Percentiles rank a stretch among this genome's conserved stretches.
These are phyloP conservation scores for Cichlasoma orientale DNA, from an alignment of 2,797 vertebrate genomes.

Conservation along the genomic window DNA sequence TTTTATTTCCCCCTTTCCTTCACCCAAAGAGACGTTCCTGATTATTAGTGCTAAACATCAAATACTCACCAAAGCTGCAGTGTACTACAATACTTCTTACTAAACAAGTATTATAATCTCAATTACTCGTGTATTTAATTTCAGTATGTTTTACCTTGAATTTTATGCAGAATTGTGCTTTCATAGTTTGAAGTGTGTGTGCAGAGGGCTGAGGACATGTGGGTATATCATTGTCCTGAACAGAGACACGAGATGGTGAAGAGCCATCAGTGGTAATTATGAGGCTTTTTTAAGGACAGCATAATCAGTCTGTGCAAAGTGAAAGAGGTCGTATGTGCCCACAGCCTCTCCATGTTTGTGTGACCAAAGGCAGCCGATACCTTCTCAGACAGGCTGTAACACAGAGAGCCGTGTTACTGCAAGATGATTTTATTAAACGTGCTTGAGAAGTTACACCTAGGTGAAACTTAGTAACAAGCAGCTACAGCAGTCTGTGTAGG, in stretches of 20 bases:
- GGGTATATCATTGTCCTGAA: background rate
- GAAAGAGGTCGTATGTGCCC: background rate
- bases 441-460: background rate
- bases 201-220: background rate
- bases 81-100: background rate
- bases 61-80: accelerated
- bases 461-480: background rate
- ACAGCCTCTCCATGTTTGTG: background rate
- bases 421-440: background rate
- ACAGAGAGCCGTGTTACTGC: background rate
- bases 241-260: background rate
- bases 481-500: background rate
- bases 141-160: background rate
- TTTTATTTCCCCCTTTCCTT: background rate
- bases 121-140: background rate
- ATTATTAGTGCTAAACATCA: background rate
- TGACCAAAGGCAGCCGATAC: background rate
- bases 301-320: background rate
- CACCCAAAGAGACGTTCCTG: background rate
- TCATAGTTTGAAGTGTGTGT: background rate
- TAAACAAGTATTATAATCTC: background rate
- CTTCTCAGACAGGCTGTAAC: background rate
- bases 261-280: background rate
- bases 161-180: too few species aligned
- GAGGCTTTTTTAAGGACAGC: background rate